These are phyloP conservation scores for Ceratoteleas bidentatus DNA, from an alignment of 1,140 invertebrate genomes.

Conservation along the genomic window DNA sequence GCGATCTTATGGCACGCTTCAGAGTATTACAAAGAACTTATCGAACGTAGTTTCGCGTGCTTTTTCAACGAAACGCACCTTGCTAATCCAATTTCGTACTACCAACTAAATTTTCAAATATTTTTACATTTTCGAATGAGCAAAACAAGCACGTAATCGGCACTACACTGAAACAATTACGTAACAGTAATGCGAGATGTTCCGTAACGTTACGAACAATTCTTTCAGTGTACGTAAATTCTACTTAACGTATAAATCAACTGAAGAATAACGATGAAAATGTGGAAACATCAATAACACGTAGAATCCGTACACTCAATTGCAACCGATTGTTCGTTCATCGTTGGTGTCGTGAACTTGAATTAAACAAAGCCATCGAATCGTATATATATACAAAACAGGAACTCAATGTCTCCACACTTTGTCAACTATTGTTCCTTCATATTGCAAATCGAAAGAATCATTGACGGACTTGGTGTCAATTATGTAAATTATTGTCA, in stretches of 20 bases:
- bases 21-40: slow-evolving; percentile 41
- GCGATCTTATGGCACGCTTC: slow-evolving; percentile 45
- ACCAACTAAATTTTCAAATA: slow-evolving; percentile 23
- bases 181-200: too few species aligned
- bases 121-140: slow-evolving; percentile 34
- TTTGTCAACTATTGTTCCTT: slow-evolving; percentile 34
- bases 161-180: too few species aligned
- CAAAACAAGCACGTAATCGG: slow-evolving; percentile 29
- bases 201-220: too few species aligned
- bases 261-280: slow-evolving; percentile 30
- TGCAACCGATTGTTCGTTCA: too few species aligned
- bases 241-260: slow-evolving; percentile 22
- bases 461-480: slow-evolving; percentile 28
- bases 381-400: slow-evolving; percentile 17
- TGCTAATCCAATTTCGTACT: slow-evolving; percentile 8
- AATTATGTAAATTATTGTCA: slow-evolving; percentile 56
- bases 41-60: slow-evolving; percentile 11
- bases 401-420: slow-evolving; percentile 43
- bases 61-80: slow-evolving; percentile 26
- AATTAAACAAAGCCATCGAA: too few species aligned
- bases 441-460: slow-evolving; percentile 47
- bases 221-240: slow-evolving; percentile 17
- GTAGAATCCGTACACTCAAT: too few species aligned
- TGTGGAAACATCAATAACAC: slow-evolving; percentile 34
- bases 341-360: too few species aligned